Base-by-base conservation (phyloP, 2,797 vertebrate species). In the Scolopax bukidnonensis region DNA sequence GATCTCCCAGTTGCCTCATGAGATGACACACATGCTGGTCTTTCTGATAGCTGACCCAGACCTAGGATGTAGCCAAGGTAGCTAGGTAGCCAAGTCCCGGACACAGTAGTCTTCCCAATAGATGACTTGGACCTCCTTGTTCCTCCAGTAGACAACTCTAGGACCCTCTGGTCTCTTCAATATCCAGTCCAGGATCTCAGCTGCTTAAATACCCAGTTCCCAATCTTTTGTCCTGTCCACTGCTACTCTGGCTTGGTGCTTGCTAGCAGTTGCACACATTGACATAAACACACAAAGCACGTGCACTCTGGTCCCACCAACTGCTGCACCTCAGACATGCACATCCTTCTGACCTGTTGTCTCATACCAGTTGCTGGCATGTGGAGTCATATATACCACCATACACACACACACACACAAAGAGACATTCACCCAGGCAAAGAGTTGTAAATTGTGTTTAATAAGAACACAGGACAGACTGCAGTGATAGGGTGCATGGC, bases 151-250 rank as follows among this genome's bases (percentile, higher is more conserved):
- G 40, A 8, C n/a, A 63, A 16, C 32, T 47, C 20, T 17, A 12
- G 73, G 27, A 21, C 3, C 3, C 24, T 54, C 8, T 0, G 0
- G 20, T 50, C 21, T 64, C 18, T 59, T 43, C 48, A 57, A 7
- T 32, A 40, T 16, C 50, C 21, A 64, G 36, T 10, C 16, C 63
- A 79, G 57, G 51, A 64, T 36, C 12, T 65, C 56, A 65, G 25
- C n/a, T 0, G 2, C 51, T 60, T 28, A 60, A 63, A 83, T 28
- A 69, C 4, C 5, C 36, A 61, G 5, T 12, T 85, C 32, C 50
- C 51, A 80, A 65, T 53, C 18, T 61, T 65, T 67, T 43, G 8
- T 57, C 32, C 14, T 43, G 27, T 27, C 32, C 14, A 23, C 16
- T 33, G 20, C 36, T 75, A 64, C 21, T 20, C 47, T 33, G n/a